A percentile compares a stretch with the other conserved stretches of the same genome.
These are phyloP conservation scores for Pteromalus puparum DNA, from an alignment of 1,140 invertebrate genomes.

Conservation along the genomic window DNA sequence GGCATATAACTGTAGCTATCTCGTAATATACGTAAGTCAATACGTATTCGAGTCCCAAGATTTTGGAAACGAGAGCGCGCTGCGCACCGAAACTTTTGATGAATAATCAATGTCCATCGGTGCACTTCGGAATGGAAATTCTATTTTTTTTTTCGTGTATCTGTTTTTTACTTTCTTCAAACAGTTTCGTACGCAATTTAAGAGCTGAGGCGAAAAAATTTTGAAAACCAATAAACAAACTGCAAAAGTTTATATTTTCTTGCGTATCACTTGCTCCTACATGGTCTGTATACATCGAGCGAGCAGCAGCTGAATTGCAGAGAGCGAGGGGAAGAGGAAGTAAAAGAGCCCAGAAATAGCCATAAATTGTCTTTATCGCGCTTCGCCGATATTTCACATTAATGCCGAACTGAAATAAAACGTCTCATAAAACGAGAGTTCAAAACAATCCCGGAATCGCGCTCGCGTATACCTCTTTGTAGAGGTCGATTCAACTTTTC, in stretches of 20 bases:
- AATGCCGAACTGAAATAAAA: constrained; percentile 53
- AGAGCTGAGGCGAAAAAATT: neutral
- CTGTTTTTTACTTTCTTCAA: neutral
- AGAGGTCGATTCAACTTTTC: constrained; percentile 38
- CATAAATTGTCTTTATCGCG: constrained; percentile 51
- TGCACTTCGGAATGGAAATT: too few relatives aligned
- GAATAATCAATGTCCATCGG: too few relatives aligned
- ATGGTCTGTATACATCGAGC: neutral
- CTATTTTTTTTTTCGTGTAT: neutral
- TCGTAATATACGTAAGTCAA: too few relatives aligned
- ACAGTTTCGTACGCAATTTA: neutral
- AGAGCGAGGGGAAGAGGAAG: neutral
- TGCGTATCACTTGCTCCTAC: neutral
- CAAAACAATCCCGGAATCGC: constrained; percentile 47
- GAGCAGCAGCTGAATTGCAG: neutral
- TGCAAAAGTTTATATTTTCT: neutral
- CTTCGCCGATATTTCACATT: constrained; percentile 49
- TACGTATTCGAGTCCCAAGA: too few relatives aligned
- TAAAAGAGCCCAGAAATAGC: constrained; percentile 37
- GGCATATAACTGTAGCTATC: too few relatives aligned
- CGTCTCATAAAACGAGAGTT: constrained; percentile 51
- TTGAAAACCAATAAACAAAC: neutral
- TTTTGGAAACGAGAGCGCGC: too few relatives aligned
- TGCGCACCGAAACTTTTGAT: too few relatives aligned
- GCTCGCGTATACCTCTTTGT: neutral